Base-by-base conservation (phyloP, 2,113 vertebrate genomes). In the Gallinago jamesoni region DNA sequence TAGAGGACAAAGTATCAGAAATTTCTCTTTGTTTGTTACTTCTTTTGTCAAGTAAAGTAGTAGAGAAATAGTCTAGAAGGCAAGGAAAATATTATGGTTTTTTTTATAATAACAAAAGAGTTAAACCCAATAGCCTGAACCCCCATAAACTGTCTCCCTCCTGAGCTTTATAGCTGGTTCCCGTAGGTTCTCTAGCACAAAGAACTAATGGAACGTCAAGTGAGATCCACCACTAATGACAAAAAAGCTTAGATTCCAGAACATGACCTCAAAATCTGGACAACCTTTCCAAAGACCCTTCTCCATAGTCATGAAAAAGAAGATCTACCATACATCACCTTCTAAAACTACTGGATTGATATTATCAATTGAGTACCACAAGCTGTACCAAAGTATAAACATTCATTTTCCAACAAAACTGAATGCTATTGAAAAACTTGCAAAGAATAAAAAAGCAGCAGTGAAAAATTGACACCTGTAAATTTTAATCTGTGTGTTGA, bases 1-100 rank as follows among this genome's bases (percentile, higher is more conserved):
- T 33, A 99, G 97, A 16, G 99, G 99, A 85, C 98, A 98, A 90
- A 99, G 97, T 74, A 99, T 98, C 96, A 99, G 96, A 96, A 99
- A 99, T 2, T 97, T 99, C 63, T 98, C 98, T 50, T 98, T 97
- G 30, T 94, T 95, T 5, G 84, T 87, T 22, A 98, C 64, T 75
- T 96, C 98, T 95, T 98, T 98, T 9, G 87, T 94, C 94, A 98
- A 95, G 92, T 98, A 99, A 76, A 99, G 84, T 97, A 99, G 97
- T 87, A 99, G 84, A 74, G 98, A 98, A 94, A 99, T 99, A 1
- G 99, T 98, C 99, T 99, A 96, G 59, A 97, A 97, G 35, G 75
- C 59, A 95, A 97, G 33, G 22, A 89, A 84, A 77, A 60, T 11
- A 4, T 31, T 86, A 55, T 30, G 10, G 15, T 3, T 10, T 56